phyloP scores from a whole-genome alignment of 2,888 invertebrate species.

The Galerucella nymphaeae region DNA sequence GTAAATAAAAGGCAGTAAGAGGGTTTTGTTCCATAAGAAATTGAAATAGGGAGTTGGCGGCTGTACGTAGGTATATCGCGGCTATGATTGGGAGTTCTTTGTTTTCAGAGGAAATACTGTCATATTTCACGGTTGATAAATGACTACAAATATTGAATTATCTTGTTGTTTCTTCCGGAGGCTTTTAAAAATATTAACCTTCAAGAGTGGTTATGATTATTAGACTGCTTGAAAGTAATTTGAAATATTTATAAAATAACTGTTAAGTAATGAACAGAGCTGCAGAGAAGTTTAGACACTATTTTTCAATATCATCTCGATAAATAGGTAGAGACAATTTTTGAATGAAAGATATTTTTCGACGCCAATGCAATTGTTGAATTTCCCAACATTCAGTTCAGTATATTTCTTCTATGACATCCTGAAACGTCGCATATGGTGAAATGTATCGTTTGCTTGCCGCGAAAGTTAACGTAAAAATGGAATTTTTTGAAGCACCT shows the following conservation, averaged over 20 bases:
- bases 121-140: constrained; percentile 29
- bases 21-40: constrained; percentile 26
- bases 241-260: too few relatives aligned
- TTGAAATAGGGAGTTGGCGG: constrained; percentile 17
- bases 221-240: not conserved
- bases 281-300: too few relatives aligned
- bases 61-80: constrained; percentile 7
- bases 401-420: constrained; percentile 17
- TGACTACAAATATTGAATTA: constrained; percentile 34
- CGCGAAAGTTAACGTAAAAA: constrained; percentile 41
- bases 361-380: constrained; percentile 8
- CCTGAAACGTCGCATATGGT: constrained; percentile 31
- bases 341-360: not conserved
- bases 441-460: constrained; percentile 39
- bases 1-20: constrained; percentile 25
- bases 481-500: constrained; percentile 46
- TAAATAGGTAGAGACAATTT: too few relatives aligned
- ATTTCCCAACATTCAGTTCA: constrained; percentile 5
- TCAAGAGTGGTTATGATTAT: not conserved
- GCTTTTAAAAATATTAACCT: constrained; percentile 28
- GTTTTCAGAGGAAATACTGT: constrained; percentile 28
- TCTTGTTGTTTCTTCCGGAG: constrained; percentile 19
- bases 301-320: too few relatives aligned
- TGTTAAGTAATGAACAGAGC: too few relatives aligned
- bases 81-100: constrained; percentile 30